Conservation (phyloP, 2,888 invertebrate genomes). For the Phyllotreta striolata region DNA sequence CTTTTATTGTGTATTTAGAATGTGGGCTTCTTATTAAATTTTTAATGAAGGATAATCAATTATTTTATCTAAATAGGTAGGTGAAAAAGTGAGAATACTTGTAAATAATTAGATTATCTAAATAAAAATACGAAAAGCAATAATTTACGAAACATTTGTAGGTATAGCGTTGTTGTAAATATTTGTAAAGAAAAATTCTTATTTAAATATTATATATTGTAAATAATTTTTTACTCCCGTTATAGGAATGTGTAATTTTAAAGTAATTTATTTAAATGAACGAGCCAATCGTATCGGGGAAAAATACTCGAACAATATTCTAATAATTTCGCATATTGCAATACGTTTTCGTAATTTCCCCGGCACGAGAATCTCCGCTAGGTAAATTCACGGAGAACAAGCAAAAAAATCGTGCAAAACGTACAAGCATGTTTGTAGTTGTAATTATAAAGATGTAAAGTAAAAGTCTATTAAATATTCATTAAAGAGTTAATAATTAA, state of each 20-base stretch:
- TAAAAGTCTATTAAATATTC: constrained; percentile 45
- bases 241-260: constrained; percentile 7
- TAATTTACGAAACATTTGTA: neutral
- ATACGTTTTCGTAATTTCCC: no score
- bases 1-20: no score
- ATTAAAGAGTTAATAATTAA: constrained; percentile 43
- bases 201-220: constrained; percentile 12
- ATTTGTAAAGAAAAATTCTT: neutral
- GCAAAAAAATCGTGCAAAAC: constrained; percentile 13
- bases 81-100: no score
- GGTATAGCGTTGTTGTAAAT: neutral
- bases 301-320: neutral
- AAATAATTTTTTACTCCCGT: constrained; percentile 15
- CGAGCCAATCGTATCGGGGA: constrained; percentile 1
- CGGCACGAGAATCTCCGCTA: no score
- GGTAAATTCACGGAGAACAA: no score
- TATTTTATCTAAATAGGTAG: no score
- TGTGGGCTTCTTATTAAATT: no score
- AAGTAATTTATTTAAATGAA: constrained; percentile 9
- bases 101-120: no score
- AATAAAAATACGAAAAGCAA: constrained; percentile 5
- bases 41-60: no score
- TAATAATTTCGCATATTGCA: no score
- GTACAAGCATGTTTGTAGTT: constrained; percentile 43
- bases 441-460: constrained; percentile 44